phyloP scores from a whole-genome alignment of 2,113 vertebrate species.

The Epinephelus moara region DNA sequence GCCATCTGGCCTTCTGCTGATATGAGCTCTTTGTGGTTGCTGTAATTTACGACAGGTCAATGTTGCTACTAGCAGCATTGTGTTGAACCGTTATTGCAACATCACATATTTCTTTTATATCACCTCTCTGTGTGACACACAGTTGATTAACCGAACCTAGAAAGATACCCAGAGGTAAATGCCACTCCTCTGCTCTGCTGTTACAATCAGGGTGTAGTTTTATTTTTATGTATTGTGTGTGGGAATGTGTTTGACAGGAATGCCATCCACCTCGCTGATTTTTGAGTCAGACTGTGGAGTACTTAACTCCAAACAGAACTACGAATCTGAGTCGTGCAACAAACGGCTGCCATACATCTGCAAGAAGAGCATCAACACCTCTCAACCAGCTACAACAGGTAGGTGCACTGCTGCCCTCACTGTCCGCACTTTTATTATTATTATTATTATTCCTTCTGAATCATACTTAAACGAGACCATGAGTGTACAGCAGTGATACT shows the following conservation, averaged over 20 bases:
- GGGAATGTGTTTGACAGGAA: slow-evolving; percentile 78
- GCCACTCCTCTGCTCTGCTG: not conserved
- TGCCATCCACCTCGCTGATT: slow-evolving; percentile 71
- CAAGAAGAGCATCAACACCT: slow-evolving; percentile 77
- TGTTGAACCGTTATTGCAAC: not conserved
- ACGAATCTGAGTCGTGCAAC: slow-evolving; percentile 85
- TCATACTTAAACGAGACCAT: not conserved
- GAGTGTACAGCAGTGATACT: too few species aligned
- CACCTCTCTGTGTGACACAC: not conserved
- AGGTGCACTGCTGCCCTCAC: not conserved
- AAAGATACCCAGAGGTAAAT: not conserved
- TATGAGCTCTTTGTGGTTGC: slow-evolving; percentile 31
- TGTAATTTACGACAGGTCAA: slow-evolving; percentile 11
- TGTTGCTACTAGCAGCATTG: not conserved
- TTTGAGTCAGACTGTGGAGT: slow-evolving; percentile 88
- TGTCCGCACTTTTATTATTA: not conserved
- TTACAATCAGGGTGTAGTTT: not conserved
- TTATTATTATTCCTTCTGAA: not conserved
- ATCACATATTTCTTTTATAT: not conserved
- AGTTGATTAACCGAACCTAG: not conserved
- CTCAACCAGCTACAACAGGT: slow-evolving; percentile 59
- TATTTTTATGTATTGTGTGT: slow-evolving; percentile 27
- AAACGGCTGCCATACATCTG: slow-evolving; percentile 90
- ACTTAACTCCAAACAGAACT: slow-evolving; percentile 85
- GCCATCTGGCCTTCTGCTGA: slow-evolving; percentile 16